Evolutionary conservation across 1,140 invertebrate species (phyloP).

Genomic region (Cyphomyrmex costatus): DNA sequence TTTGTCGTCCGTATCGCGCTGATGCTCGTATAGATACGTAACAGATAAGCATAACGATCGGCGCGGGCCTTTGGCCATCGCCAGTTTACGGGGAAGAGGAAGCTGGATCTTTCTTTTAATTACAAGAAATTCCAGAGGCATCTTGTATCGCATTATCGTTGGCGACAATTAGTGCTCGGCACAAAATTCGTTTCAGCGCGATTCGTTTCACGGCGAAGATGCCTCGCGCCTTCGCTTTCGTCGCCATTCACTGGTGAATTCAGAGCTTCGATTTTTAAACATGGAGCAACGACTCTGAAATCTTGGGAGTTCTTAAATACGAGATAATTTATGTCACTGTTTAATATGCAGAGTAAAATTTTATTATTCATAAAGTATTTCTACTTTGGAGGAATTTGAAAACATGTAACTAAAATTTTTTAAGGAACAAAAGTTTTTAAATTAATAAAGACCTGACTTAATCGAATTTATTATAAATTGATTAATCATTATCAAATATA

Average conservation of each 20-base stretch:
- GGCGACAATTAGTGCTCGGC: conserved; percentile 59
- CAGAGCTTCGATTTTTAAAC: not conserved
- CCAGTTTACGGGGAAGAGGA: not conserved
- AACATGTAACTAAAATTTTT: conserved; percentile 3
- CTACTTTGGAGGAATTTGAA: not conserved
- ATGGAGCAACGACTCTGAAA: not conserved
- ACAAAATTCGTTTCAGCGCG: conserved; percentile 63
- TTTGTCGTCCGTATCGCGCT: conserved; percentile 28
- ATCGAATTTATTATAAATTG: too few species aligned
- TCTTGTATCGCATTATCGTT: conserved; percentile 44
- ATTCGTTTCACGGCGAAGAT: conserved; percentile 44
- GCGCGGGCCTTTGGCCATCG: not conserved
- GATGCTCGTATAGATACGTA: conserved; percentile 40
- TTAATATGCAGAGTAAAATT: not conserved
- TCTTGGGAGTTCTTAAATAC: not conserved
- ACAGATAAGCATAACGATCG: conserved; percentile 54
- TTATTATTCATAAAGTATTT: not conserved
- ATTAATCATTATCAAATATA: not conserved
- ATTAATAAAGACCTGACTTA: not conserved
- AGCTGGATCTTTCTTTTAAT: conserved; percentile 38
- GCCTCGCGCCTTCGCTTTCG: not conserved
- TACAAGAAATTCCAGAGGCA: conserved; percentile 21
- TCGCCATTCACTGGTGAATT: not conserved
- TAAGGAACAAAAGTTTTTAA: not conserved
- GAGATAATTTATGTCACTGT: not conserved